phyloP scores from a whole-genome alignment of 2,888 invertebrate genomes.

The Ernsta delagoae region DNA sequence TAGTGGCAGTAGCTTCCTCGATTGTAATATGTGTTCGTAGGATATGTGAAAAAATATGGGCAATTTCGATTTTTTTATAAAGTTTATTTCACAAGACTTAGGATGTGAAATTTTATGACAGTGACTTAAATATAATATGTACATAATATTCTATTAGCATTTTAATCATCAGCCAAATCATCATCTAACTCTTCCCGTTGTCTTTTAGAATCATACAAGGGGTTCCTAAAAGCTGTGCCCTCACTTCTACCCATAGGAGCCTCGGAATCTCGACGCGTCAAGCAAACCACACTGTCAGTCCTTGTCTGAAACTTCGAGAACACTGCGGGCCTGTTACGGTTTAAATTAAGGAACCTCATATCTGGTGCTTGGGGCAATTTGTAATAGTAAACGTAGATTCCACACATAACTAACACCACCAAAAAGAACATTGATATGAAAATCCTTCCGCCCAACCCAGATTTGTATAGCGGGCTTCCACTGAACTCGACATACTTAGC shows the following conservation, averaged over 20 bases:
- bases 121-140: too few relatives aligned
- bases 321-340: conserved; percentile 48
- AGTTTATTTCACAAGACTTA: too few relatives aligned
- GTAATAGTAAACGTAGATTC: conserved; percentile 69
- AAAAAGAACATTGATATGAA: conserved; percentile 66
- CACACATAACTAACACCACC: conserved; percentile 57
- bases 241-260: conserved; percentile 48
- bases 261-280: conserved; percentile 69
- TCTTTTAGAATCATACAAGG: conserved; percentile 72
- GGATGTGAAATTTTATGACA: too few relatives aligned
- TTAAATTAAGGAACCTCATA: conserved; percentile 50
- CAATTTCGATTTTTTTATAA: too few relatives aligned
- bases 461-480: conserved; percentile 62
- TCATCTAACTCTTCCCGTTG: conserved; percentile 64
- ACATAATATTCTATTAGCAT: not conserved
- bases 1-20: too few relatives aligned
- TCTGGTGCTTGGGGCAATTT: conserved; percentile 48
- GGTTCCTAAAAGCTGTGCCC: conserved; percentile 71
- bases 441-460: conserved; percentile 63
- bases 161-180: conserved; percentile 54
- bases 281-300: conserved; percentile 72
- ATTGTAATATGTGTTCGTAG: too few relatives aligned
- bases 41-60: too few relatives aligned
- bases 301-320: conserved; percentile 66
- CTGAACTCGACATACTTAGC: conserved; percentile 56